Conservation (phyloP, 1,140 invertebrate genomes). For the Cataglyphis hispanica region DNA sequence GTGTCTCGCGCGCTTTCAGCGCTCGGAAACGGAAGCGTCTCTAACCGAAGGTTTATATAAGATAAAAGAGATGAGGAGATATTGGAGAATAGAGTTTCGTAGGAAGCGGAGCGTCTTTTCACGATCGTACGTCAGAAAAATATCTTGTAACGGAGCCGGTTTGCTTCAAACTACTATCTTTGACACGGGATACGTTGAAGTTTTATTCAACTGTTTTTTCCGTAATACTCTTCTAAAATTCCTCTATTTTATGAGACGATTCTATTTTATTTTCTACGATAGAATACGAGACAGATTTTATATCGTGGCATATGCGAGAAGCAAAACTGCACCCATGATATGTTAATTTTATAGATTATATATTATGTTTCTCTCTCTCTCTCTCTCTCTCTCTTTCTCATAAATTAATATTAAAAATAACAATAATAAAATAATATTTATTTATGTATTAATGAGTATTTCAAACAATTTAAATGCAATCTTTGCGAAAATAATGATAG, state of each 20-base stretch:
- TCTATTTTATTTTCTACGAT: not conserved
- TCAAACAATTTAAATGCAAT: slow-evolving; percentile 10
- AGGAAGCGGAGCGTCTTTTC: slow-evolving; percentile 15
- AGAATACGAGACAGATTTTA: slow-evolving; percentile 25
- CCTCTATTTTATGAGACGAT: slow-evolving; percentile 2
- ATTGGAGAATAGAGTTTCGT: slow-evolving; percentile 24
- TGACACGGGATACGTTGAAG: slow-evolving; percentile 6
- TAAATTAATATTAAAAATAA: slow-evolving; percentile 6
- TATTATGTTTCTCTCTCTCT: too few species aligned
- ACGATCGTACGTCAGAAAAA: slow-evolving; percentile 27
- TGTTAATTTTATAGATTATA: not conserved
- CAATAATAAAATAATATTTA: not conserved
- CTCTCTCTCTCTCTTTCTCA: too few species aligned
- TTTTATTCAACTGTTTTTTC: slow-evolving; percentile 18
- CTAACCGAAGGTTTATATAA: slow-evolving; percentile 36
- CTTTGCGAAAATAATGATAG: not conserved
- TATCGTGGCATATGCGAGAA: not conserved
- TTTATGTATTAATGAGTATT: not conserved
- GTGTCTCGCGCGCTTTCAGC: slow-evolving; percentile 31
- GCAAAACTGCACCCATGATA: not conserved
- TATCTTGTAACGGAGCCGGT: slow-evolving; percentile 23
- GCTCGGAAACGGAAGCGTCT: slow-evolving; percentile 37
- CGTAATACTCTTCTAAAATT: not conserved
- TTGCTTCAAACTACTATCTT: slow-evolving; percentile 27
- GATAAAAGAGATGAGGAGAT: slow-evolving; percentile 30